phyloP scores from a whole-genome alignment of 2,888 invertebrate genomes.

The Oligia fasciuncula region DNA sequence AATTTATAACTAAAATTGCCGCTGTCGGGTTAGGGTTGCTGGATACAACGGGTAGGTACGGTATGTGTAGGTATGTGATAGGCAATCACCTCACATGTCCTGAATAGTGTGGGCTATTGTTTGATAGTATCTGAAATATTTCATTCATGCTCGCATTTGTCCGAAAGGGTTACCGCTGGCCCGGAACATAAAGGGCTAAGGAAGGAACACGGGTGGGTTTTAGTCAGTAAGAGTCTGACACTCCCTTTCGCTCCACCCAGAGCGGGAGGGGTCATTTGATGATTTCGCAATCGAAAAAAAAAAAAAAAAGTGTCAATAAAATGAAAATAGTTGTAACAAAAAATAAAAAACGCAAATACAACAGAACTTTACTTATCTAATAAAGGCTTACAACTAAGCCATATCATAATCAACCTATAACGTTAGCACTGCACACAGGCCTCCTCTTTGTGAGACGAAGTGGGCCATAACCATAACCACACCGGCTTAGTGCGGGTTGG shows the following conservation, averaged over 20 bases:
- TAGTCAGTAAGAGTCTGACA: too few species aligned
- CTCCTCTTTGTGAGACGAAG: too few species aligned
- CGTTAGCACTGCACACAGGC: too few species aligned
- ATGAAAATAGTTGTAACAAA: too few species aligned
- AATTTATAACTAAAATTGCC: slow-evolving; percentile 24
- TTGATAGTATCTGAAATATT: slow-evolving; percentile 30
- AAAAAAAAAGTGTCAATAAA: too few species aligned
- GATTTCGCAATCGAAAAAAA: too few species aligned
- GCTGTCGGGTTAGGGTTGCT: slow-evolving; percentile 18
- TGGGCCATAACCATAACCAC: background rate
- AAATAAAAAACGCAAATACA: background rate
- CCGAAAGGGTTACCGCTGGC: too few species aligned
- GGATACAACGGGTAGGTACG: slow-evolving; percentile 26
- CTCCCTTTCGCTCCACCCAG: too few species aligned
- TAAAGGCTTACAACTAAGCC: background rate
- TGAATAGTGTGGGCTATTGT: slow-evolving; percentile 27
- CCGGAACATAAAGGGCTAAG: too few species aligned
- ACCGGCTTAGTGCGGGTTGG: too few species aligned
- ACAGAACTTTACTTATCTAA: background rate
- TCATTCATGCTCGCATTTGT: background rate
- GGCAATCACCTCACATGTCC: slow-evolving; percentile 35
- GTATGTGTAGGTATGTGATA: slow-evolving; percentile 32
- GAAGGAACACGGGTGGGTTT: too few species aligned
- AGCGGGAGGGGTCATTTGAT: too few species aligned
- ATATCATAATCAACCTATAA: background rate